These are phyloP conservation scores for Trichomalopsis sarcophagae DNA, from an alignment of 1,140 invertebrate species.

Conservation along the genomic window DNA sequence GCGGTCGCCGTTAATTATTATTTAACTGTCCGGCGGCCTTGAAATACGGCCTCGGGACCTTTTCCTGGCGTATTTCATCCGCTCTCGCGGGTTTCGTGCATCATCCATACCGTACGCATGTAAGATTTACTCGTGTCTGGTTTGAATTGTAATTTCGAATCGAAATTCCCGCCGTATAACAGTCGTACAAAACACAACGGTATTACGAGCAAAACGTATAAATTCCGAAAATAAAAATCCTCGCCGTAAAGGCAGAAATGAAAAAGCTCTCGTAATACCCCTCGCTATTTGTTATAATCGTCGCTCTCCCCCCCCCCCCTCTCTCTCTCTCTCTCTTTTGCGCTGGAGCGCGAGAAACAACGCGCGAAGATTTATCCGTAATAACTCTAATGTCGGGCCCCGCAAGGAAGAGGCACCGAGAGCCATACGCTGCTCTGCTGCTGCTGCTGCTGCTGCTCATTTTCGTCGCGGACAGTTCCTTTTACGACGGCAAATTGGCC, in stretches of 20 bases:
- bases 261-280: not conserved
- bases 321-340: no score
- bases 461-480: slow-evolving; percentile 38
- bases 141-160: slow-evolving; percentile 8
- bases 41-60: not conserved
- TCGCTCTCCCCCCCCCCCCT: not conserved
- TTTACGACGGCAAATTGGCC: slow-evolving; percentile 37
- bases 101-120: not conserved
- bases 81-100: not conserved
- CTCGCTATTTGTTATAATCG: not conserved
- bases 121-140: not conserved
- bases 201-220: not conserved
- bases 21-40: not conserved
- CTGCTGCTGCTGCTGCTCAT: slow-evolving; percentile 22
- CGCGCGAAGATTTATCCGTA: slow-evolving; percentile 41
- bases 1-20: slow-evolving; percentile 3
- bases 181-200: not conserved
- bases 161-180: not conserved
- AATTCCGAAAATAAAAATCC: not conserved
- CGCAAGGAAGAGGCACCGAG: not conserved
- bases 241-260: slow-evolving; percentile 21
- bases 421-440: not conserved
- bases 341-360: no score
- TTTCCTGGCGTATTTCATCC: not conserved
- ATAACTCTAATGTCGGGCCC: slow-evolving; percentile 39